Conservation (phyloP, 1,140 invertebrate genomes). For the Drosophila carrolli region DNA sequence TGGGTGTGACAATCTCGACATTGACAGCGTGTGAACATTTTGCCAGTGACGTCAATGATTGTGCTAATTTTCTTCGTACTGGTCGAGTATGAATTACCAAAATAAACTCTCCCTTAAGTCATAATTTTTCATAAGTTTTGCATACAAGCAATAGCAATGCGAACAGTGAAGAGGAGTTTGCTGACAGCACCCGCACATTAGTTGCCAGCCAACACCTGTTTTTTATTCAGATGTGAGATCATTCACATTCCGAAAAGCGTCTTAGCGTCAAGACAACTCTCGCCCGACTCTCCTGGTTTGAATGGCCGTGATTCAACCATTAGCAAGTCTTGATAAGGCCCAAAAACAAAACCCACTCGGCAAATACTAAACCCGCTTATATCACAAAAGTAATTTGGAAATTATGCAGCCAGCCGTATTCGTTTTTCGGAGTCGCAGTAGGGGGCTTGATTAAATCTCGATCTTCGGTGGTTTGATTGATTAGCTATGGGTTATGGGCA, state of each 20-base stretch:
- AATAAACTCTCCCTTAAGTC: conserved; percentile 4
- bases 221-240: conserved; percentile 18
- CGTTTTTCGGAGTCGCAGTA: conserved; percentile 11
- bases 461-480: conserved; percentile 17
- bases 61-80: conserved; percentile 23
- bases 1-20: conserved; percentile 6
- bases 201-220: not conserved
- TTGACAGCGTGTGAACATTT: conserved; percentile 44
- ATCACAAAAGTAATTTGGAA: conserved; percentile 20
- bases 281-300: not conserved
- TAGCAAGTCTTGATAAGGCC: conserved; percentile 36
- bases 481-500: conserved; percentile 4
- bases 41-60: conserved; percentile 38
- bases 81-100: not conserved
- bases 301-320: conserved; percentile 23
- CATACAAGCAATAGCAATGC: not conserved
- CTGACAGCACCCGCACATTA: conserved; percentile 10
- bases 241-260: not conserved
- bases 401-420: conserved; percentile 12
- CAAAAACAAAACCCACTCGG: conserved; percentile 19
- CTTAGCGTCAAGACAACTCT: conserved; percentile 14
- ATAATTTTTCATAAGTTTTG: conserved; percentile 11
- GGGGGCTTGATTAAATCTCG: conserved; percentile 25
- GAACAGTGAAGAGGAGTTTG: not conserved
- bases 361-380: conserved; percentile 11